phyloP scores from a whole-genome alignment of 1,140 invertebrate species.

The Calephelis virginiensis region DNA sequence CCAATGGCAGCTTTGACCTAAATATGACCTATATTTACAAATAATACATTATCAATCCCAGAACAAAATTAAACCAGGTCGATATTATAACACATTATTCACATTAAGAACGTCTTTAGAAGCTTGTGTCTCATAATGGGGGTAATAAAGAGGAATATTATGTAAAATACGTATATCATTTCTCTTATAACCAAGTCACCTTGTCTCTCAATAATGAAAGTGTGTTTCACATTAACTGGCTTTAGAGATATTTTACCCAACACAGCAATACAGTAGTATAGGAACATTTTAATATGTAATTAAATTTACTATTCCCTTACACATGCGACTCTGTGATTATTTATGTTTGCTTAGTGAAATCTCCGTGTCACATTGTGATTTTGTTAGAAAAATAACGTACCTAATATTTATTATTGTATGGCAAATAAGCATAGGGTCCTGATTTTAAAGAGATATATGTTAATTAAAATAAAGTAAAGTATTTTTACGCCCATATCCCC shows the following conservation, averaged over 20 bases:
- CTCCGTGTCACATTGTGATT: too few relatives aligned
- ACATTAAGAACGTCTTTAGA: conserved; percentile 9
- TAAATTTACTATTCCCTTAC: too few relatives aligned
- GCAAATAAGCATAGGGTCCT: too few relatives aligned
- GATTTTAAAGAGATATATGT: too few relatives aligned
- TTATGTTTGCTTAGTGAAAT: too few relatives aligned
- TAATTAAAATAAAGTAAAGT: too few relatives aligned
- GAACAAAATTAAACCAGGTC: background rate
- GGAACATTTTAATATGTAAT: too few relatives aligned
- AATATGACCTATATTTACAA: background rate
- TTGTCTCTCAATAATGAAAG: conserved; percentile 9
- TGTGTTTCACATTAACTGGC: conserved; percentile 8
- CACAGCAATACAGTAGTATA: too few relatives aligned
- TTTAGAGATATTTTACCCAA: background rate
- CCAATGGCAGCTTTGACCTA: background rate
- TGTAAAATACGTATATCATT: conserved; percentile 14
- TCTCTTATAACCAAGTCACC: conserved; percentile 10
- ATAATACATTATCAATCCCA: background rate
- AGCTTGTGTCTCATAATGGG: conserved; percentile 4
- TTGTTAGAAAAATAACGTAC: too few relatives aligned
- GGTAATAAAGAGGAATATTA: conserved; percentile 10
- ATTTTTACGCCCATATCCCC: too few relatives aligned
- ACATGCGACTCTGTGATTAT: too few relatives aligned
- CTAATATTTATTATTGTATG: too few relatives aligned
- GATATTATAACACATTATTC: conserved; percentile 3